phyloP scores from a whole-genome alignment of 2,888 invertebrate species.

The Meteorus colon region DNA sequence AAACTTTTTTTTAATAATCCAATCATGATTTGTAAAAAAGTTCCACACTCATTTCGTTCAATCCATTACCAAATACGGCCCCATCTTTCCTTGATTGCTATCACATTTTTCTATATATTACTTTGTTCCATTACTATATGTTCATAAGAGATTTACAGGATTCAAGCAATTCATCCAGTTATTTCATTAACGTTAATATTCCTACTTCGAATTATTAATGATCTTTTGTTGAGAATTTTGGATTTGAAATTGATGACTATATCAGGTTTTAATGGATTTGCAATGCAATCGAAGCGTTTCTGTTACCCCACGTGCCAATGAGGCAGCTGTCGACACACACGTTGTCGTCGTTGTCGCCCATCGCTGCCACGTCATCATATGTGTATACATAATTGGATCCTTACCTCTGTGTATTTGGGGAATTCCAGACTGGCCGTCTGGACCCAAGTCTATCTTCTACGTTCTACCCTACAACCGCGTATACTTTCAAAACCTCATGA shows the following conservation, averaged over 20 bases:
- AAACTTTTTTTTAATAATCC: slow-evolving; percentile 12
- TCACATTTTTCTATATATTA: too few species aligned
- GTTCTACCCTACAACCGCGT: not conserved
- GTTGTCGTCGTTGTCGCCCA: slow-evolving; percentile 50
- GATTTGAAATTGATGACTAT: not conserved
- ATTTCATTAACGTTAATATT: not conserved
- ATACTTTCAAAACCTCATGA: slow-evolving; percentile 6
- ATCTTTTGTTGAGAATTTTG: not conserved
- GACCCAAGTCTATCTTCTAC: slow-evolving; percentile 37
- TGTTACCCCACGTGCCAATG: slow-evolving; percentile 2
- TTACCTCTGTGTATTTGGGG: slow-evolving; percentile 45
- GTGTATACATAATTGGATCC: slow-evolving; percentile 63
- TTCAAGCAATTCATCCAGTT: too few species aligned
- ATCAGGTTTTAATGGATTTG: slow-evolving; percentile 18
- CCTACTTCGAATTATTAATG: not conserved
- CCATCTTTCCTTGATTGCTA: too few species aligned
- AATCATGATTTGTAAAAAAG: slow-evolving; percentile 1
- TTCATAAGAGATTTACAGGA: too few species aligned
- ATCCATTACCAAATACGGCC: too few species aligned
- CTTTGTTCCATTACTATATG: too few species aligned
- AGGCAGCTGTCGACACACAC: slow-evolving; percentile 34
- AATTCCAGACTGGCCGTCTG: slow-evolving; percentile 38
- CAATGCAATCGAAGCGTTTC: not conserved
- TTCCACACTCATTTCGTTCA: not conserved
- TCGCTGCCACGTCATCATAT: slow-evolving; percentile 55